phyloP scores from a whole-genome alignment of 1,140 invertebrate genomes.

The Bombus impatiens region DNA sequence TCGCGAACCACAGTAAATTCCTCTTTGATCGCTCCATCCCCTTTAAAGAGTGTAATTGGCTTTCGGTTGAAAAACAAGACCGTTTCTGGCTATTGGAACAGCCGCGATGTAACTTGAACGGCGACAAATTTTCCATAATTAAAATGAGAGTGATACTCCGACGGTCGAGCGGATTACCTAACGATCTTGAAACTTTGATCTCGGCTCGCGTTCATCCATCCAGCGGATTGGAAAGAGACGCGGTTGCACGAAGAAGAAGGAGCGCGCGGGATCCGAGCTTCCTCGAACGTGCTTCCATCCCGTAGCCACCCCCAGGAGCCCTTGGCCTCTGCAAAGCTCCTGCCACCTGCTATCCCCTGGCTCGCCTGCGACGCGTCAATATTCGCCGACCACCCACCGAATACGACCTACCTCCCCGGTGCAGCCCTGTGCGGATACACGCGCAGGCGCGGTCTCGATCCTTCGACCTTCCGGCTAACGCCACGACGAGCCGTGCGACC shows the following conservation, averaged over 20 bases:
- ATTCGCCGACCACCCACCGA: constrained; percentile 62
- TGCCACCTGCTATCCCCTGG: constrained; percentile 71
- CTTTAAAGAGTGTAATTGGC: neutral
- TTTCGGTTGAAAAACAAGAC: neutral
- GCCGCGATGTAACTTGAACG: neutral
- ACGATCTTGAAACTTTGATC: constrained; percentile 28
- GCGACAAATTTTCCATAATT: constrained; percentile 11
- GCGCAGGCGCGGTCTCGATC: constrained; percentile 51
- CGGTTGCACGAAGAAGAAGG: neutral
- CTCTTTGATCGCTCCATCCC: neutral
- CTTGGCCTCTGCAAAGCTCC: constrained; percentile 64
- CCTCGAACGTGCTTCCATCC: constrained; percentile 39
- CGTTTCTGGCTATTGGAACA: too few relatives aligned
- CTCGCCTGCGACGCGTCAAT: constrained; percentile 70
- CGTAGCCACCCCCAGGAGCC: constrained; percentile 60
- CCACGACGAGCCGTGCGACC: too few relatives aligned
- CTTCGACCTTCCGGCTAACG: neutral
- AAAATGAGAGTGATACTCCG: neutral
- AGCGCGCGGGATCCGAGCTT: constrained; percentile 4
- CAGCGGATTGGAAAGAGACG: neutral
- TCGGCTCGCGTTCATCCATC: neutral
- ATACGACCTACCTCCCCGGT: constrained; percentile 42
- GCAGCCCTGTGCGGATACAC: constrained; percentile 8
- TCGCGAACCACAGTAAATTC: neutral
- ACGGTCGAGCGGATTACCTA: neutral